Percentiles rank a stretch among this genome's conserved stretches.
phyloP scores from a whole-genome alignment of 2,113 vertebrate species.

The Hippocampus mohnikei region DNA sequence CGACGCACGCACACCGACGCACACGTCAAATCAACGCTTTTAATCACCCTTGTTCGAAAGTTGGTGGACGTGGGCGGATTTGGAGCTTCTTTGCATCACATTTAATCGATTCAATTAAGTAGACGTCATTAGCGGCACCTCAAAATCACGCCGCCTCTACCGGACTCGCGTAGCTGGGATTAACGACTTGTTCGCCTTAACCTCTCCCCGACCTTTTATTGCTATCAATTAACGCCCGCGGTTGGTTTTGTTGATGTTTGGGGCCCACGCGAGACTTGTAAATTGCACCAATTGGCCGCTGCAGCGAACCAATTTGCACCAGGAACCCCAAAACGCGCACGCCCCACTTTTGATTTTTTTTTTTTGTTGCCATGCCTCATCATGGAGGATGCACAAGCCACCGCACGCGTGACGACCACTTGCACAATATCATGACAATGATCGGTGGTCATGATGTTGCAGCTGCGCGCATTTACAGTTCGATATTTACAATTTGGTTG shows the following conservation, averaged over 20 bases:
- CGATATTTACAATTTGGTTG: neutral
- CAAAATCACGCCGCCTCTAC: constrained; percentile 65
- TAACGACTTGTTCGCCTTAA: constrained; percentile 29
- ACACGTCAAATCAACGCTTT: neutral
- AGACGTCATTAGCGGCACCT: constrained; percentile 55
- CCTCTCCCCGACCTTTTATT: neutral
- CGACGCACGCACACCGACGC: neutral
- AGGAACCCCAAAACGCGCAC: constrained; percentile 6
- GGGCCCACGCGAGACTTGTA: constrained; percentile 42
- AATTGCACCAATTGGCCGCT: constrained; percentile 37
- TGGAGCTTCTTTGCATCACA: constrained; percentile 33
- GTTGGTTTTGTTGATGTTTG: neutral
- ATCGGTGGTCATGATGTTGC: neutral
- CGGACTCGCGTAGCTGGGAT: constrained; percentile 40
- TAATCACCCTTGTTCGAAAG: constrained; percentile 49
- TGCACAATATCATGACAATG: neutral
- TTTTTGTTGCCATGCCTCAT: no score
- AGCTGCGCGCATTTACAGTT: neutral
- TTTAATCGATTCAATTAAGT: constrained; percentile 67
- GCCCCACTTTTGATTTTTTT: constrained; percentile 19
- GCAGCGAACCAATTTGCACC: constrained; percentile 20
- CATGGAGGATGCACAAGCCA: neutral
- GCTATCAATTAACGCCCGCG: constrained; percentile 20
- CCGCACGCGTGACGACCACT: neutral
- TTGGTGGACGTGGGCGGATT: constrained; percentile 63